Evolutionary conservation across 2,888 invertebrate species (phyloP).

Genomic region (Lithosia quadra): DNA sequence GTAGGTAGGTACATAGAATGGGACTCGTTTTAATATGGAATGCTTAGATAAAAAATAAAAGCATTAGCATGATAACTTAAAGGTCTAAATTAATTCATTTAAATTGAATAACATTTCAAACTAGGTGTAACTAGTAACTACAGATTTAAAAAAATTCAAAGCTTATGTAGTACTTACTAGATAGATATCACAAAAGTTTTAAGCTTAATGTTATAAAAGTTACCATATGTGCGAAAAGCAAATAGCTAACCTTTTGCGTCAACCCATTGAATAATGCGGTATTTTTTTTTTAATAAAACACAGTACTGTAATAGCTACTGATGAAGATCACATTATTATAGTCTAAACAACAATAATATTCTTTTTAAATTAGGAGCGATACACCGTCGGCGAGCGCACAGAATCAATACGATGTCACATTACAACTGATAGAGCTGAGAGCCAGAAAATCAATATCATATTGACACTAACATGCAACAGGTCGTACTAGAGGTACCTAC

Average conservation of each 20-base stretch:
- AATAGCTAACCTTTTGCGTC: background rate
- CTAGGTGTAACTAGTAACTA: background rate
- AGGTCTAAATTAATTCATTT: no score
- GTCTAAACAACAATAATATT: conserved; percentile 6
- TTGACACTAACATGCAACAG: conserved; percentile 53
- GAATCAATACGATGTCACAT: conserved; percentile 51
- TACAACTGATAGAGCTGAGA: conserved; percentile 38
- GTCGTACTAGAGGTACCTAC: conserved; percentile 62
- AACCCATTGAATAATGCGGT: background rate
- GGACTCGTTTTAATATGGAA: no score
- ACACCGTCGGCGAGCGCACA: conserved; percentile 32
- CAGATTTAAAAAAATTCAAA: background rate
- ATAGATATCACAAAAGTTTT: background rate
- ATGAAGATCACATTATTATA: background rate
- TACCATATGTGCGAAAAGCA: background rate
- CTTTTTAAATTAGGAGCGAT: conserved; percentile 12
- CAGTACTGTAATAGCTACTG: conserved; percentile 19
- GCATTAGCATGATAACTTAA: no score
- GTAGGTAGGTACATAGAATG: no score
- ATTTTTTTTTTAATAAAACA: background rate
- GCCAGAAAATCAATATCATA: conserved; percentile 59
- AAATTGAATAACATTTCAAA: background rate
- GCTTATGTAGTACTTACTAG: background rate
- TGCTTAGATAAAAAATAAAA: no score
- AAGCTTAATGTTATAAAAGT: background rate